Evolutionary conservation across 1,140 invertebrate species (phyloP).

Genomic region (Plutomurus gul): DNA sequence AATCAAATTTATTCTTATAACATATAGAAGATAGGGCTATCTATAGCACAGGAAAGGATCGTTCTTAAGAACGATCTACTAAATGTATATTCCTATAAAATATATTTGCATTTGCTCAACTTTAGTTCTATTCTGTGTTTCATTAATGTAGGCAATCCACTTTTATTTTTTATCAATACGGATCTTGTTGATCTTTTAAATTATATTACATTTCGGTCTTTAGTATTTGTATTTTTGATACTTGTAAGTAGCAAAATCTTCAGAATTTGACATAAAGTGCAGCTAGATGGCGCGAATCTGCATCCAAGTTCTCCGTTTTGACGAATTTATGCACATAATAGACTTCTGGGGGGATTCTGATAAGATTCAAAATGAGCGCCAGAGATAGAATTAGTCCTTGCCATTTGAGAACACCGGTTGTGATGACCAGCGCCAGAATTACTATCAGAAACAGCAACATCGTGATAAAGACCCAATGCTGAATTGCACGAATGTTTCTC

Average conservation of each 20-base stretch:
- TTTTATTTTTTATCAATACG: too few species aligned
- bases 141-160: too few species aligned
- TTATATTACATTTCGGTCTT: too few species aligned
- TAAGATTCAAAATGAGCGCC: neutral
- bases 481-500: neutral
- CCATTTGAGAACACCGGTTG: neutral
- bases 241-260: neutral
- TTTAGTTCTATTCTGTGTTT: too few species aligned
- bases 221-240: too few species aligned
- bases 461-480: neutral
- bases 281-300: neutral
- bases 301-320: neutral
- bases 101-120: too few species aligned
- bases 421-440: neutral
- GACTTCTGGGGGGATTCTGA: slow-evolving; percentile 6
- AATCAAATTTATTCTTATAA: too few species aligned
- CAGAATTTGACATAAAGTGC: neutral
- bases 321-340: slow-evolving; percentile 32
- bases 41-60: too few species aligned
- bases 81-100: too few species aligned
- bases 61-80: too few species aligned
- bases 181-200: too few species aligned
- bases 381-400: neutral
- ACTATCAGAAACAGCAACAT: neutral
- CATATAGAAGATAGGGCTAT: too few species aligned